Conservation (phyloP, 2,797 vertebrate species). For the Chelidonichthys spinosus region DNA sequence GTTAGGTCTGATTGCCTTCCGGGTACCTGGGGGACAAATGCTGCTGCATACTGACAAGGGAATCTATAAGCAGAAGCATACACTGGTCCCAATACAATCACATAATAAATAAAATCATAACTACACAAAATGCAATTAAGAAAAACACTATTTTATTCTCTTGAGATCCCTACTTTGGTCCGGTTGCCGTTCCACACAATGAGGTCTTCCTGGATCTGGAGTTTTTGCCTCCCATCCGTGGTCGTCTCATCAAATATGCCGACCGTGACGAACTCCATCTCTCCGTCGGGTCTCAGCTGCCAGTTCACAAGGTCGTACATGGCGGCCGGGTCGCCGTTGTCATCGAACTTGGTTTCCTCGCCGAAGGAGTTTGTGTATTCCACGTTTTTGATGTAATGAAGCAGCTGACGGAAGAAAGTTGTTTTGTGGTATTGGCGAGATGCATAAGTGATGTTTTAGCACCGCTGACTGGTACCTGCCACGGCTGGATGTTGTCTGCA, state of each 20-base stretch:
- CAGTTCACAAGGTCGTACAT: slow-evolving; percentile 87
- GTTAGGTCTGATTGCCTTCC: slow-evolving; percentile 84
- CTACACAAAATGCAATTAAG: not conserved
- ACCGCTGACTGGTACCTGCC: slow-evolving; percentile 77
- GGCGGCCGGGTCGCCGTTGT: slow-evolving; percentile 84
- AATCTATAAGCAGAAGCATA: slow-evolving; percentile 70
- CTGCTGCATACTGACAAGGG: slow-evolving; percentile 86
- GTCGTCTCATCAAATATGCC: slow-evolving; percentile 82
- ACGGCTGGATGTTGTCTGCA: slow-evolving; percentile 71
- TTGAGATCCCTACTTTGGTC: slow-evolving; percentile 71
- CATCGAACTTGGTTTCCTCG: slow-evolving; percentile 85
- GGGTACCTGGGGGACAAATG: slow-evolving; percentile 83
- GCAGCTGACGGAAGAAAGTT: slow-evolving; percentile 70
- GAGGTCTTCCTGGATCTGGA: slow-evolving; percentile 76
- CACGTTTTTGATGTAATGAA: slow-evolving; percentile 83
- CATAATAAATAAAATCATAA: not conserved
- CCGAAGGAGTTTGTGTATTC: slow-evolving; percentile 77
- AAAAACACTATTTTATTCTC: not conserved
- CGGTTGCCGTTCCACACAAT: slow-evolving; percentile 84
- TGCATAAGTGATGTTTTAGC: not conserved
- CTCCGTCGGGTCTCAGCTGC: slow-evolving; percentile 74
- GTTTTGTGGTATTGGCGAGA: not conserved
- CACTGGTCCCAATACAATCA: slow-evolving; percentile 38
- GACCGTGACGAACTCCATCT: slow-evolving; percentile 79
- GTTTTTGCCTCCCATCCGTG: slow-evolving; percentile 53